These are phyloP conservation scores for Campopleginae sp. DNA, from an alignment of 2,888 invertebrate genomes.

Conservation along the genomic window DNA sequence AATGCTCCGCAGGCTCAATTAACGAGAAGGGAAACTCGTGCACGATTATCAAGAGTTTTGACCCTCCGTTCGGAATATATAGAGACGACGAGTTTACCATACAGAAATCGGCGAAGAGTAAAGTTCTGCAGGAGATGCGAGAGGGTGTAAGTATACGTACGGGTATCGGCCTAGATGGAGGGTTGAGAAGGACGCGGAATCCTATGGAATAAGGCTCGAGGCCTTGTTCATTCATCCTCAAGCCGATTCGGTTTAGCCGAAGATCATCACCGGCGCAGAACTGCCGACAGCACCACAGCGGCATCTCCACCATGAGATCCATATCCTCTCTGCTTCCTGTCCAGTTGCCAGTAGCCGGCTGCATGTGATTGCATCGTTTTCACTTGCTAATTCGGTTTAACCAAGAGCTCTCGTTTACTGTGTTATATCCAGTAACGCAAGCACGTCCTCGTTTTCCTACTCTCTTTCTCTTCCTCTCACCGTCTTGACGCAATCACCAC, in stretches of 20 bases:
- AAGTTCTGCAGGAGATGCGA: slow-evolving; percentile 54
- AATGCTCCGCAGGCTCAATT: slow-evolving; percentile 65
- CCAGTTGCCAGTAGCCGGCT: slow-evolving; percentile 49
- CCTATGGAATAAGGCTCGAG: slow-evolving; percentile 58
- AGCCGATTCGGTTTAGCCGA: slow-evolving; percentile 72
- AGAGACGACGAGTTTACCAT: slow-evolving; percentile 47
- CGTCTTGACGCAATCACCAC: slow-evolving; percentile 24
- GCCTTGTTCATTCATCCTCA: slow-evolving; percentile 72
- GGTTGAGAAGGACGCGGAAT: slow-evolving; percentile 59
- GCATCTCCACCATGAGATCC: slow-evolving; percentile 37
- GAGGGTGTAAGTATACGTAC: neutral
- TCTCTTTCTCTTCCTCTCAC: slow-evolving; percentile 45
- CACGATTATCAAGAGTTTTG: slow-evolving; percentile 23
- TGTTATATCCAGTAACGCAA: slow-evolving; percentile 79
- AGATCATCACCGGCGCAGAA: slow-evolving; percentile 76
- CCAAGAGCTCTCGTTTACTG: slow-evolving; percentile 81
- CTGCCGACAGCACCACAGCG: slow-evolving; percentile 53
- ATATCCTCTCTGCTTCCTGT: slow-evolving; percentile 51
- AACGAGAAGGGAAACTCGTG: slow-evolving; percentile 57
- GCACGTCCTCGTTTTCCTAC: slow-evolving; percentile 79
- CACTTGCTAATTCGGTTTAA: slow-evolving; percentile 77
- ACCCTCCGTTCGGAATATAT: neutral
- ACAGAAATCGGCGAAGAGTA: slow-evolving; percentile 58
- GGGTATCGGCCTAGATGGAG: slow-evolving; percentile 33
- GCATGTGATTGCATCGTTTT: slow-evolving; percentile 65